A percentile compares a stretch with the other conserved stretches of the same genome.
These are phyloP conservation scores for Oryzias celebensis DNA, from an alignment of 2,113 vertebrate species.

Conservation along the genomic window DNA sequence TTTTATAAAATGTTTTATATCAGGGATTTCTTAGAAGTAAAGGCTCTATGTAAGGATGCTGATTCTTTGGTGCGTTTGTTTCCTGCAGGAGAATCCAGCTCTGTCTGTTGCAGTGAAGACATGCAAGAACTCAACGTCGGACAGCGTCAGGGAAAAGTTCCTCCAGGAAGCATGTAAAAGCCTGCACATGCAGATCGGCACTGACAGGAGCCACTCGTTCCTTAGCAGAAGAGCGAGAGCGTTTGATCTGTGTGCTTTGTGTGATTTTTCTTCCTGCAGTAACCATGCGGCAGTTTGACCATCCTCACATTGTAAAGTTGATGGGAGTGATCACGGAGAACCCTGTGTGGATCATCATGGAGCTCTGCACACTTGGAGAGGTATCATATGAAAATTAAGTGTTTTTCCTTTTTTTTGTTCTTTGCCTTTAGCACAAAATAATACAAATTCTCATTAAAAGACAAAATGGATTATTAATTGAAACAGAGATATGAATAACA, in stretches of 20 bases:
- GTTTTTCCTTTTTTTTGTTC: too few species aligned
- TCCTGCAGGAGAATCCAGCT: slow-evolving; percentile 88
- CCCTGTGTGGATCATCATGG: slow-evolving; percentile 99
- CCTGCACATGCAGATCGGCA: not conserved
- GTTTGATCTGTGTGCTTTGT: not conserved
- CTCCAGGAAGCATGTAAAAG: slow-evolving; percentile 97
- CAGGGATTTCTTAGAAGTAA: too few species aligned
- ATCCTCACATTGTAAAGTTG: slow-evolving; percentile 97
- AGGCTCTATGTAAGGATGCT: not conserved
- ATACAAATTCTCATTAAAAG: too few species aligned
- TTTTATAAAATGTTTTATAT: too few species aligned
- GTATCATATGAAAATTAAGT: slow-evolving; percentile 57
- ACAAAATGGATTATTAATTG: too few species aligned
- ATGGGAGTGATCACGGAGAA: slow-evolving; percentile 98
- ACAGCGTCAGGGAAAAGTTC: slow-evolving; percentile 98
- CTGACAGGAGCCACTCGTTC: fast-evolving
- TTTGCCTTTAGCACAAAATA: too few species aligned
- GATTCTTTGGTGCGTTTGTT: not conserved
- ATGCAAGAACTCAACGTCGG: slow-evolving; percentile 97
- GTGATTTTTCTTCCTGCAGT: slow-evolving; percentile 70
- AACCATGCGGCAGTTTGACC: slow-evolving; percentile 99
- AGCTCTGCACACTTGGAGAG: slow-evolving; percentile 97
- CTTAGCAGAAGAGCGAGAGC: not conserved
- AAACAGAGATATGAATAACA: too few species aligned
- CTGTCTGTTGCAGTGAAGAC: slow-evolving; percentile 98